These are phyloP conservation scores for Agapornis roseicollis DNA, from an alignment of 2,113 vertebrate genomes.

Conservation along the genomic window DNA sequence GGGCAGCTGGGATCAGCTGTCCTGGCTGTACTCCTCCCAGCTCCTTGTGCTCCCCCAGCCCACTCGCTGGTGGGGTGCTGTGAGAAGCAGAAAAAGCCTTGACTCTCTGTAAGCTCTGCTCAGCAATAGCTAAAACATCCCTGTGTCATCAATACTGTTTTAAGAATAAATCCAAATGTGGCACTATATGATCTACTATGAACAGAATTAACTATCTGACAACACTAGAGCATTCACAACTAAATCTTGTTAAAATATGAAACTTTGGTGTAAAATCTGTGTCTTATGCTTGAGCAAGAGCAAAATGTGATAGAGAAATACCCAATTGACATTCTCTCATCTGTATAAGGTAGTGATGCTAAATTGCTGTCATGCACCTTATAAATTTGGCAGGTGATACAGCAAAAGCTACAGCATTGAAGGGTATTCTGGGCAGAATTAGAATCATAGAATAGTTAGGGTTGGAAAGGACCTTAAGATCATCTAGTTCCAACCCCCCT, in stretches of 20 bases:
- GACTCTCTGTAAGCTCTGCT: not conserved
- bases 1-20: not conserved
- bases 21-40: not conserved
- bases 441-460: too few relatives aligned
- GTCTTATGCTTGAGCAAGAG: not conserved
- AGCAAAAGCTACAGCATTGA: not conserved
- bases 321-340: not conserved
- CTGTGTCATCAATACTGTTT: not conserved
- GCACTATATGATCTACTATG: not conserved
- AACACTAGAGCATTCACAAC: not conserved
- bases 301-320: not conserved
- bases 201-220: not conserved
- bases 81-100: not conserved
- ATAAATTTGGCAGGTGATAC: not conserved
- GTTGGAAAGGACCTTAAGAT: too few relatives aligned
- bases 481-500: too few relatives aligned
- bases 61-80: accelerated
- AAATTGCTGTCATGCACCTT: accelerated
- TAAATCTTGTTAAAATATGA: not conserved
- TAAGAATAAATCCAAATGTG: not conserved
- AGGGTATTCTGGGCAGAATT: not conserved
- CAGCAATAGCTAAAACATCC: not conserved
- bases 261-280: not conserved
- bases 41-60: not conserved
- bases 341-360: not conserved